Base-by-base conservation (phyloP, 2,888 invertebrate species). In the Tricholauxania praeusta region DNA sequence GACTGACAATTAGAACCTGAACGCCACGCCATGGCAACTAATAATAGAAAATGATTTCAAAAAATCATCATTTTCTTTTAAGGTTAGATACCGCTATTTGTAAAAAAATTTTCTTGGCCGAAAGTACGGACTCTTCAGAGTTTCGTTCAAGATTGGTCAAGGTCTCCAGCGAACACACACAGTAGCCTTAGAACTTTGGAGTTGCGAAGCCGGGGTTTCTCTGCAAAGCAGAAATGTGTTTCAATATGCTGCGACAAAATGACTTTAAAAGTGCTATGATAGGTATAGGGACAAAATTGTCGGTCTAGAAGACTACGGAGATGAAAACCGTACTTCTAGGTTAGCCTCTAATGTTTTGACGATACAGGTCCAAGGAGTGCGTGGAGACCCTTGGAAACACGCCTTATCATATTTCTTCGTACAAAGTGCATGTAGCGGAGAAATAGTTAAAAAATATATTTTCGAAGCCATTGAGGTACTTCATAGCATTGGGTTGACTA, bases 281-380 rank as follows among this genome's bases (percentile, higher is more conserved):
- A 65, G 51, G 22, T 4, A 52, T 49, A 17, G 28, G n/a, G 65
- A 65, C 12, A 52, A 28, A 14, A 65, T 65, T 28, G 49, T 53
- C n/a, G 67, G 67, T 22, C 55, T 67, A 17, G 55, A 67, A 67
- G 67, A 67, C 39, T 67, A n/a, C 15, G 67, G 67, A 12, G 55
- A 67, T n/a, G 39, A 67, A n/a, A 55, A 67, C 55, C 55, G 28
- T 12, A 65, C 51, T 17, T 17, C 66, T 22, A 51, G 28, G 28
- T 22, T 32, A n/a, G 28, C 12, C 32, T 52, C 51, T 7, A 28
- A 14, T 22, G 22, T 6, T n/a, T 15, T 66, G 53, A 10, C 59
- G 8, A 12, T 59, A 17, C 1, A 28, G 22, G 22, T 59, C 2
- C 59, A 59, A 59, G 59, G 59, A 12, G 28, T 59, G 12, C 4